A percentile compares a stretch with the other conserved stretches of the same genome.
These are phyloP conservation scores for Ophiodon elongatus DNA, from an alignment of 2,113 vertebrate species.

Conservation along the genomic window DNA sequence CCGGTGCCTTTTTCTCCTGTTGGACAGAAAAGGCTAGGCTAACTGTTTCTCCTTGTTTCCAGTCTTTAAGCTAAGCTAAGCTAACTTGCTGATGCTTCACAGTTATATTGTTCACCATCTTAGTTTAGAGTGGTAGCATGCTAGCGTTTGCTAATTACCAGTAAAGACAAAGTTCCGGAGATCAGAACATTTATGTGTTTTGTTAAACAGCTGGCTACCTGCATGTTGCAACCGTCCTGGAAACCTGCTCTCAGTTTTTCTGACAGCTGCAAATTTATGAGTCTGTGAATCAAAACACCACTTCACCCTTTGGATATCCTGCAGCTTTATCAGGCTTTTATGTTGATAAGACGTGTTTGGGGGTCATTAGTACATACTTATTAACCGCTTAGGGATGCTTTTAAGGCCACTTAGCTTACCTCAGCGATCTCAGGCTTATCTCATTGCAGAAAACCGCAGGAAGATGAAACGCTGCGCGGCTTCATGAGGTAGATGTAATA, in stretches of 20 bases:
- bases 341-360: constrained; percentile 75
- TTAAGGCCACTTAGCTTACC: constrained; percentile 76
- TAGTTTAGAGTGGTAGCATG: neutral
- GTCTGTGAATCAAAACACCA: constrained; percentile 41
- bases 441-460: constrained; percentile 60
- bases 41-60: neutral
- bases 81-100: neutral
- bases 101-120: neutral
- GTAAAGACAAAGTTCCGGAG: neutral
- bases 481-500: constrained; percentile 74
- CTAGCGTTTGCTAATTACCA: neutral
- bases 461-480: constrained; percentile 66
- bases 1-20: neutral
- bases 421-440: constrained; percentile 75
- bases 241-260: constrained; percentile 41
- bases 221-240: constrained; percentile 17
- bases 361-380: constrained; percentile 80
- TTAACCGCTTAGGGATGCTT: constrained; percentile 77
- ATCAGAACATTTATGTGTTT: constrained; percentile 15
- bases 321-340: constrained; percentile 62
- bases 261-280: constrained; percentile 62
- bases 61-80: neutral
- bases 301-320: constrained; percentile 56
- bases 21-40: too few relatives aligned
- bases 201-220: constrained; percentile 25